A percentile compares a stretch with the other conserved stretches of the same genome.
phyloP scores from a whole-genome alignment of 2,113 vertebrate genomes.

The Sterrhoptilus dennistouni region DNA sequence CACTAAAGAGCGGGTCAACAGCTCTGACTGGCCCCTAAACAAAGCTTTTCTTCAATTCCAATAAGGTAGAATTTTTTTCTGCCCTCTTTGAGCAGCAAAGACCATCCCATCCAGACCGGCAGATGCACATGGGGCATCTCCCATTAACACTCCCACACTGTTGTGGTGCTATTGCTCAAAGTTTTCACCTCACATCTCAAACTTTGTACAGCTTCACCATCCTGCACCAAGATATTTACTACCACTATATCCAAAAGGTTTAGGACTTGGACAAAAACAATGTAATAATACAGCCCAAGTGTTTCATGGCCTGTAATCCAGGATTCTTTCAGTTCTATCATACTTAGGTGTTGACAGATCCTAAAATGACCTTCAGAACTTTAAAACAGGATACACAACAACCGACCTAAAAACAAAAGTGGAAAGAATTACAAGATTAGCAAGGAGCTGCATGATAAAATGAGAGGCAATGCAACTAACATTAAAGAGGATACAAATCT shows the following conservation, averaged over 20 bases:
- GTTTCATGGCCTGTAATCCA: not conserved
- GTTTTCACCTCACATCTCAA: not conserved
- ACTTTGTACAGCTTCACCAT: not conserved
- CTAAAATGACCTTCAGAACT: not conserved
- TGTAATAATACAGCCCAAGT: not conserved
- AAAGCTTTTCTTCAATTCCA: not conserved
- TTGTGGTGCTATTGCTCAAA: rapidly evolving
- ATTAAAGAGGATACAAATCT: not conserved
- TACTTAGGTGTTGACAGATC: not conserved
- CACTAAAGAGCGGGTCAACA: not conserved
- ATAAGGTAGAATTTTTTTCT: not conserved
- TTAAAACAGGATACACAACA: not conserved
- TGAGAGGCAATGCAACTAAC: not conserved
- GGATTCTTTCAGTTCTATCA: not conserved
- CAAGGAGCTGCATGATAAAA: not conserved
- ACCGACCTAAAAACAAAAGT: not conserved
- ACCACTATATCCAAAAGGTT: not conserved
- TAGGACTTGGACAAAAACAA: not conserved
- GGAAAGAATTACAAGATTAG: not conserved
- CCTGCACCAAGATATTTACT: not conserved
- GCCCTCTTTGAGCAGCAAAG: not conserved
- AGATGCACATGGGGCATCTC: not conserved
- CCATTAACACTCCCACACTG: not conserved
- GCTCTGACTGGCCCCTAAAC: not conserved
- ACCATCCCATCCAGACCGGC: not conserved